A percentile compares a stretch with the other conserved stretches of the same genome.
Conservation (phyloP, 53 echinoderm and acorn worm species). For the Luidia sarsii region DNA sequence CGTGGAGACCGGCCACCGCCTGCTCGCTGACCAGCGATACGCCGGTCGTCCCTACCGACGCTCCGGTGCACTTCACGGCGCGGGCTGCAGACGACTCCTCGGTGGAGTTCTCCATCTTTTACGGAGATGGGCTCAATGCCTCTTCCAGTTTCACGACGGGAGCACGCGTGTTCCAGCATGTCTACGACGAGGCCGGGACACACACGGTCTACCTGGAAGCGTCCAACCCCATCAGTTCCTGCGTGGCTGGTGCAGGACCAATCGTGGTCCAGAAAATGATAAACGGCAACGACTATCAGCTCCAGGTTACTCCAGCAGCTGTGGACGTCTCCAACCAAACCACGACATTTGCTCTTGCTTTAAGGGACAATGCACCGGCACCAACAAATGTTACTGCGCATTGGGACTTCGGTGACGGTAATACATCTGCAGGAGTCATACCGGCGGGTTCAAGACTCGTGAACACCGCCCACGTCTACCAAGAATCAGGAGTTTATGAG, state of each 20-base stretch:
- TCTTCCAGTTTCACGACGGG: not conserved
- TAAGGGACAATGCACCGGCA: not conserved
- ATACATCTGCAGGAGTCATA: not conserved
- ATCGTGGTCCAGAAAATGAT: constrained; percentile 10
- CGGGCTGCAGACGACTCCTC: not conserved
- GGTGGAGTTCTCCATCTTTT: not conserved
- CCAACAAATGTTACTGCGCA: constrained; percentile 44
- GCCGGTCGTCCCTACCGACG: not conserved
- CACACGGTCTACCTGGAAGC: constrained; percentile 10
- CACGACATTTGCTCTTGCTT: constrained; percentile 1
- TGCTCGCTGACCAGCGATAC: constrained; percentile 3
- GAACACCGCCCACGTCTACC: constrained; percentile 10
- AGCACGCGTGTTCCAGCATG: not conserved
- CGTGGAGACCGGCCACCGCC: not conserved
- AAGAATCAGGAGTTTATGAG: constrained; percentile 6
- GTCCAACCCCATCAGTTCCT: constrained; percentile 20
- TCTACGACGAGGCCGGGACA: constrained; percentile 1
- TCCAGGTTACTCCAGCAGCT: not conserved
- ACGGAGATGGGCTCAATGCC: constrained; percentile 4
- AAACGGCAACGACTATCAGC: not conserved
- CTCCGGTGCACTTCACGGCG: not conserved
- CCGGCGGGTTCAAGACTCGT: not conserved
- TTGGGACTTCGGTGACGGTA: constrained; percentile 34
- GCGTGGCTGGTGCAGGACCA: not conserved
- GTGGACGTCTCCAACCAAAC: constrained; percentile 17